phyloP scores from a whole-genome alignment of 2,888 invertebrate genomes.

The Adela reaumurella region DNA sequence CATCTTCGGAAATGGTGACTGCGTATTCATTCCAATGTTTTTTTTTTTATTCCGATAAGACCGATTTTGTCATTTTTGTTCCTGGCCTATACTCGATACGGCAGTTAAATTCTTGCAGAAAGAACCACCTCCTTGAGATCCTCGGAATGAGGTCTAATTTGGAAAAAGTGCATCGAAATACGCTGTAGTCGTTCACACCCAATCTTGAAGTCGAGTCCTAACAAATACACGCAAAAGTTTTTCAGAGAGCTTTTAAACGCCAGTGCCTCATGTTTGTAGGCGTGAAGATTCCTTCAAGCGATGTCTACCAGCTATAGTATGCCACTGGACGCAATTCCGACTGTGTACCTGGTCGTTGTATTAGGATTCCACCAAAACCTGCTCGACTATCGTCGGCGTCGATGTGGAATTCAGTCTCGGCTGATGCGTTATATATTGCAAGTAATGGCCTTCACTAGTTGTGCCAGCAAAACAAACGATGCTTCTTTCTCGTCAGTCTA shows the following conservation, averaged over 20 bases:
- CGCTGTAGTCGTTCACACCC: constrained; percentile 23
- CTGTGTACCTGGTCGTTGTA: too few species aligned
- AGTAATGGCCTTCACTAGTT: constrained; percentile 8
- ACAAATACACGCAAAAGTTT: constrained; percentile 19
- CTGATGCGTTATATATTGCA: constrained; percentile 8
- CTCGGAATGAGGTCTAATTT: constrained; percentile 16
- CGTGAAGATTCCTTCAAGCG: constrained; percentile 11
- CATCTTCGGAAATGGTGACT: too few species aligned
- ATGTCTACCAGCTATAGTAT: constrained; percentile 13
- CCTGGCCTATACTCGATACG: constrained; percentile 15
- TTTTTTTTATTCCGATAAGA: too few species aligned
- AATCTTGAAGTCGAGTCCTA: constrained; percentile 16
- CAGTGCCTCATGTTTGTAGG: constrained; percentile 15
- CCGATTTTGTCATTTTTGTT: constrained; percentile 15
- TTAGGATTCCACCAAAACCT: constrained; percentile 12
- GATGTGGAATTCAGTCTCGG: too few species aligned
- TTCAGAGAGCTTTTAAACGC: constrained; percentile 21
- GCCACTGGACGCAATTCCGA: too few species aligned
- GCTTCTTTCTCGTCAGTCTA: constrained; percentile 9
- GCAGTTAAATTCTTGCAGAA: constrained; percentile 19
- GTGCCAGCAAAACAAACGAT: constrained; percentile 8
- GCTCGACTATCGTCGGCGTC: too few species aligned
- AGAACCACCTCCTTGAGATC: constrained; percentile 21
- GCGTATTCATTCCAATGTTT: too few species aligned
- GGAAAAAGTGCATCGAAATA: constrained; percentile 18